Evolutionary conservation across 2,797 vertebrate genomes (phyloP).

Genomic region (Selene dorsalis): DNA sequence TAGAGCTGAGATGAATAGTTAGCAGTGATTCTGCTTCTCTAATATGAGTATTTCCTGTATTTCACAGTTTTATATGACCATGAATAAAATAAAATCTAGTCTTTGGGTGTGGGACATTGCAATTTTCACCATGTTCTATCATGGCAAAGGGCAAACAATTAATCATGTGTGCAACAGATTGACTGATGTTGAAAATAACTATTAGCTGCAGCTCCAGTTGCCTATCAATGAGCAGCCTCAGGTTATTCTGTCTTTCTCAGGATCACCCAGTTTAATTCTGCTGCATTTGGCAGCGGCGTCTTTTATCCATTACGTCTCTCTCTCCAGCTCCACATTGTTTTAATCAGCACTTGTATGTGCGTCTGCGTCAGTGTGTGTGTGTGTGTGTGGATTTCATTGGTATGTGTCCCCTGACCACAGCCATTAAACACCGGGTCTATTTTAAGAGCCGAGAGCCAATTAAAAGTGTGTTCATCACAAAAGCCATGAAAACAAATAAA

Average conservation of each 20-base stretch:
- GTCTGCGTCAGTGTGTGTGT: conserved; percentile 25
- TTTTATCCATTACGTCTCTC: conserved; percentile 73
- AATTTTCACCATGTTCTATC: background rate
- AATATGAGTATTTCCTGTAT: conserved; percentile 1
- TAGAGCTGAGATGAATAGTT: background rate
- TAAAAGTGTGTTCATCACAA: conserved; percentile 76
- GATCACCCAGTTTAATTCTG: conserved; percentile 43
- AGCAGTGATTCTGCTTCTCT: background rate
- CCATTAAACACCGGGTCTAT: conserved; percentile 74
- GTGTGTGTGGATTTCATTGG: conserved; percentile 58
- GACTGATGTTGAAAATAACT: conserved; percentile 9
- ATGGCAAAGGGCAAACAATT: conserved; percentile 4
- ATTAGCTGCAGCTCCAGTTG: conserved; percentile 13
- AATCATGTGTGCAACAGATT: background rate
- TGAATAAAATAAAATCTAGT: background rate
- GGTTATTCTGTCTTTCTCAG: conserved; percentile 28
- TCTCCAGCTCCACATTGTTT: conserved; percentile 78
- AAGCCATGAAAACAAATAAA: conserved; percentile 79
- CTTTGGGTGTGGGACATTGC: background rate
- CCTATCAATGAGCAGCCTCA: conserved; percentile 20
- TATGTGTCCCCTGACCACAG: conserved; percentile 78
- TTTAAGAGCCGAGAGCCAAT: conserved; percentile 74
- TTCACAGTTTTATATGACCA: background rate
- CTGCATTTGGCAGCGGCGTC: conserved; percentile 61
- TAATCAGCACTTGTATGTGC: conserved; percentile 68